Evolutionary conservation across 2,113 vertebrate species (phyloP).

Genomic region (Gnathonemus echidnorhynchus): DNA sequence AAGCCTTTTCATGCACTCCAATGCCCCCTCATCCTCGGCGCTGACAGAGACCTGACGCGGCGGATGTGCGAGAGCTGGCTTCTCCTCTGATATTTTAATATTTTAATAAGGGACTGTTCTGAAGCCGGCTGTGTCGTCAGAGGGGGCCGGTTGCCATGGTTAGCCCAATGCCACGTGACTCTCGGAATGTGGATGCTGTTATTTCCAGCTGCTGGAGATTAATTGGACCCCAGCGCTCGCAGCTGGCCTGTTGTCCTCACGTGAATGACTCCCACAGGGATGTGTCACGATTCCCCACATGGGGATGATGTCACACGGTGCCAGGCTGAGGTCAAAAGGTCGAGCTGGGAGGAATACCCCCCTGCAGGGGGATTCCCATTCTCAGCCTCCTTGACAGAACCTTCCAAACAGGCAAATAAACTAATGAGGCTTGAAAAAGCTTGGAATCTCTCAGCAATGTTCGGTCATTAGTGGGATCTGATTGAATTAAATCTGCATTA

Average conservation of each 20-base stretch:
- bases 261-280: not conserved
- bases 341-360: not conserved
- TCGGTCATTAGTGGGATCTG: not conserved
- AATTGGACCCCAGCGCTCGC: slow-evolving; percentile 43
- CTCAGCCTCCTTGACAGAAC: not conserved
- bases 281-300: not conserved
- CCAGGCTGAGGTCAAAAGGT: not conserved
- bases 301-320: not conserved
- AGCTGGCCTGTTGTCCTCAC: not conserved
- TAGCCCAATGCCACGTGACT: slow-evolving; percentile 13
- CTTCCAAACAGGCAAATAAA: not conserved
- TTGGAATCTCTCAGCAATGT: not conserved
- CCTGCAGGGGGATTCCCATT: not conserved
- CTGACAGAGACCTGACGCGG: not conserved
- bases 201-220: slow-evolving; percentile 47
- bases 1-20: not conserved
- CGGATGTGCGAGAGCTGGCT: slow-evolving; percentile 5
- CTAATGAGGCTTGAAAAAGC: not conserved
- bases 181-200: slow-evolving; percentile 32
- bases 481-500: not conserved
- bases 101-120: slow-evolving; percentile 43
- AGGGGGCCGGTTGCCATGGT: slow-evolving; percentile 43
- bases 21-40: not conserved
- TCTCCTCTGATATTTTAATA: slow-evolving; percentile 49
- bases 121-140: slow-evolving; percentile 42